These are phyloP conservation scores for Zaprionus ornatus DNA, from an alignment of 1,140 invertebrate genomes.

Conservation along the genomic window DNA sequence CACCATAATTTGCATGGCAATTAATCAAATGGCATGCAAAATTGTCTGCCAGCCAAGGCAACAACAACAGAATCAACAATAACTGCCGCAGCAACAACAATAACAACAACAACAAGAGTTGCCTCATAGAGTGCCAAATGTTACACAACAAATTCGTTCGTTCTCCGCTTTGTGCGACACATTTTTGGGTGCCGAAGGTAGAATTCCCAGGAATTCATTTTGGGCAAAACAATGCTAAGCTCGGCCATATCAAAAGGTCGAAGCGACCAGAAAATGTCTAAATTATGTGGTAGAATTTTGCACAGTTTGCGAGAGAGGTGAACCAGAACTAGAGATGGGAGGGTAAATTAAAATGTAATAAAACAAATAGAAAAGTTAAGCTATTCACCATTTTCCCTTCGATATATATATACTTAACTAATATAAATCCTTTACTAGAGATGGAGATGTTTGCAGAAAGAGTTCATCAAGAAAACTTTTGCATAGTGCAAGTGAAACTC, in stretches of 20 bases:
- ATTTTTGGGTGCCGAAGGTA: conserved; percentile 42
- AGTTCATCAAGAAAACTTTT: background rate
- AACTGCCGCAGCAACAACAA: conserved; percentile 9
- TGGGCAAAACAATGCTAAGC: conserved; percentile 26
- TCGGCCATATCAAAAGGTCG: conserved; percentile 61
- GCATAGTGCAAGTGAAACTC: too few relatives aligned
- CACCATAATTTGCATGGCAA: conserved; percentile 82
- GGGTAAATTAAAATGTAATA: background rate
- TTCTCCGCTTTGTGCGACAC: conserved; percentile 57
- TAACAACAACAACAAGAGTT: background rate
- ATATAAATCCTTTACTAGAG: background rate
- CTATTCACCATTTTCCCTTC: background rate
- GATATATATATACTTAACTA: background rate
- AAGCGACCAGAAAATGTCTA: conserved; percentile 68
- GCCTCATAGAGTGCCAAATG: conserved; percentile 28
- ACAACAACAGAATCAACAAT: conserved; percentile 6
- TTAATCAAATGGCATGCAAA: conserved; percentile 82
- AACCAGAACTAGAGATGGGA: conserved; percentile 19
- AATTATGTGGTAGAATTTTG: conserved; percentile 59
- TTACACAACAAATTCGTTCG: conserved; percentile 30
- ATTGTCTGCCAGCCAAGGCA: conserved; percentile 54
- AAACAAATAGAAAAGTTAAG: background rate
- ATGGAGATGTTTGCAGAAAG: background rate
- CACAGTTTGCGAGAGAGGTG: conserved; percentile 49
- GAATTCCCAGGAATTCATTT: conserved; percentile 40